A percentile compares a stretch with the other conserved stretches of the same genome.
Evolutionary conservation across 2,888 invertebrate genomes (phyloP).

Genomic region (Cerceris rybyensis): DNA sequence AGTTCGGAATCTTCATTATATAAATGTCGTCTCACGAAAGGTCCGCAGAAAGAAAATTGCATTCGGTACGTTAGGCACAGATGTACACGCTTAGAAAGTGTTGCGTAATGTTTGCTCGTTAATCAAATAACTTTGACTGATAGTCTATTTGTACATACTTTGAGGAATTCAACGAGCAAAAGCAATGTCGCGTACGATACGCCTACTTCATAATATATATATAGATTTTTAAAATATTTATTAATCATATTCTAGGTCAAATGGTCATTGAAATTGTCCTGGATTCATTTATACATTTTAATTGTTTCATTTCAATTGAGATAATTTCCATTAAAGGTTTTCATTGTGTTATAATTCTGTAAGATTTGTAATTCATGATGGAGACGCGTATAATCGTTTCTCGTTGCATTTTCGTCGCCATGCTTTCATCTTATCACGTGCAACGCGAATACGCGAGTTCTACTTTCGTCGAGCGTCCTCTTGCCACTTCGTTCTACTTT

Average conservation of each 20-base stretch:
- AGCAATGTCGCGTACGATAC: no score
- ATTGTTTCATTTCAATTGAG: constrained; percentile 30
- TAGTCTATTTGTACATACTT: background rate
- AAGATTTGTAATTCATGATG: constrained; percentile 21
- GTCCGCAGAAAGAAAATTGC: constrained; percentile 4
- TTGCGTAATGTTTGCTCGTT: constrained; percentile 20
- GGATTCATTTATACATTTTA: constrained; percentile 10
- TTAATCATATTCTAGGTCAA: no score
- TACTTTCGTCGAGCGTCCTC: constrained; percentile 18
- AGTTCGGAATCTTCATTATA: background rate
- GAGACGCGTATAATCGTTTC: background rate
- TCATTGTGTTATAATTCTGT: constrained; percentile 29
- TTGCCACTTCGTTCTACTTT: constrained; percentile 10
- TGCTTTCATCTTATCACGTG: constrained; percentile 37
- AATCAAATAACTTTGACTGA: background rate
- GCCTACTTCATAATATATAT: no score
- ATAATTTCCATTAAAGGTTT: constrained; percentile 41
- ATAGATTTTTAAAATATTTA: no score
- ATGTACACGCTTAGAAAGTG: constrained; percentile 14
- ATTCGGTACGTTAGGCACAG: background rate
- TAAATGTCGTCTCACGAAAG: constrained; percentile 18
- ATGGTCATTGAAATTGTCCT: background rate
- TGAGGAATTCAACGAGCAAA: no score
- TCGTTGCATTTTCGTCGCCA: background rate
- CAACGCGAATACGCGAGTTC: constrained; percentile 8